Base-by-base conservation (phyloP, 2,113 vertebrate genomes). In the Lasiurus borealis region DNA sequence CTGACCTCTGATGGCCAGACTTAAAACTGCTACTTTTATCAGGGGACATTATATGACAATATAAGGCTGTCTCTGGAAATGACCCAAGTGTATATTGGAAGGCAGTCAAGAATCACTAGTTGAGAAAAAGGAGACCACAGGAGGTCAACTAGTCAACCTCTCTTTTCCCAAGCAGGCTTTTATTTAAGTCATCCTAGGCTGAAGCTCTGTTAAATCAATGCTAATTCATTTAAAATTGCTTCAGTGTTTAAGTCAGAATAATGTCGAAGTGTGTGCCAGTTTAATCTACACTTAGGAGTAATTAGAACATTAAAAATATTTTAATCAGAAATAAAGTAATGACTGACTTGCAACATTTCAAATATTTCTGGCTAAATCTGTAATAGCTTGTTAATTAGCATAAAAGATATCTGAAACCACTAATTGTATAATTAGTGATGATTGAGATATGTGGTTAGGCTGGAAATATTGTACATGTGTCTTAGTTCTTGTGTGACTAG, bases 1-100 rank as follows among this genome's bases (percentile, higher is more conserved):
- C 96, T 98, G 98, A 88, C 98, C 97, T 98, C 98, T 98, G 93
- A 87, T 93, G 98, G 98, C 59, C 94, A 97, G 50, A 92, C 14
- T 73, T 92, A 95, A 95, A 95, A 95, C 82, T 98, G 91, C 73
- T 36, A 10, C 25, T 29, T 96, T 91, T 50, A 54, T n/a, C 14
- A 8, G 0, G 11, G n/a, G n/a, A 3, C 19, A 2, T 25, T 25
- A 1, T 27, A 12, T 13, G 40, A 54, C 19, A 12, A 9, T 1
- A 2, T 48, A 31, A 71, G 64, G 8, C 19, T 75, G 57, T 69
- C n/a, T 29, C 18, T 66, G 34, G 12, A 76, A 93, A 80, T 5
- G 8, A 31, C 52, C 11, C 8, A 19, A 50, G 13, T 52, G 46
- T 88, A 5, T 31, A 57, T 25, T 11, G 16, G 46, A 71, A 75